Conservation (phyloP, 2,888 invertebrate species). For the Brenthis hecate region DNA sequence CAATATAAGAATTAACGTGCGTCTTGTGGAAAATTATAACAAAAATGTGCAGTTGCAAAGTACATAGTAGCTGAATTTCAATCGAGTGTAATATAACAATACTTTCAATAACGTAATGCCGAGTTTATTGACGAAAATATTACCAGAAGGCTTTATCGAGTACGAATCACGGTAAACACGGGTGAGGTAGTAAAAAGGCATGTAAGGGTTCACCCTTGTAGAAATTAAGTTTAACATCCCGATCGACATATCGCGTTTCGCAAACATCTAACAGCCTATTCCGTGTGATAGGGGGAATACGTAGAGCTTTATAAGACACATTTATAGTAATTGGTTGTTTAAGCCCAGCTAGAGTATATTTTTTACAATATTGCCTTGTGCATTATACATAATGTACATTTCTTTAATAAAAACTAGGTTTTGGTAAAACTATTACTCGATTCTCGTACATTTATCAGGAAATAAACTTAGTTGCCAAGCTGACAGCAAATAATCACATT, state of each 20-base stretch:
- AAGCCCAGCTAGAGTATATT: conserved; percentile 6
- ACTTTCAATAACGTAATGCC: not conserved
- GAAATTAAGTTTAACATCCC: conserved; percentile 80
- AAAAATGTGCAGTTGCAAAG: no score
- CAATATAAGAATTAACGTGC: no score
- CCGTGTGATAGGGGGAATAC: conserved; percentile 43
- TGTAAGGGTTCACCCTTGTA: conserved; percentile 67
- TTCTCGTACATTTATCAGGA: no score
- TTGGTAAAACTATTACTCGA: no score
- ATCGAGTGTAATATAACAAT: not conserved
- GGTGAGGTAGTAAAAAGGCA: conserved; percentile 68
- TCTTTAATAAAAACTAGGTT: not conserved
- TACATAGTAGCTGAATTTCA: no score
- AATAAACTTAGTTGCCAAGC: no score
- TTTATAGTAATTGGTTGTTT: conserved; percentile 38
- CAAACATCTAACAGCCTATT: conserved; percentile 67
- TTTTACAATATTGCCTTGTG: conserved; percentile 2
- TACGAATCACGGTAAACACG: conserved; percentile 67
- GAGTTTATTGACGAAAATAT: conserved; percentile 35
- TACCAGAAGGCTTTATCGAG: conserved; percentile 45
- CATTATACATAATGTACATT: not conserved
- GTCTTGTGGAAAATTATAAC: no score
- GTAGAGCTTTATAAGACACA: conserved; percentile 29
- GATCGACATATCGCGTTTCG: conserved; percentile 76
- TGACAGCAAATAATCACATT: no score